These are phyloP conservation scores for Orthonevra nobilis DNA, from an alignment of 2,888 invertebrate genomes.

Conservation along the genomic window DNA sequence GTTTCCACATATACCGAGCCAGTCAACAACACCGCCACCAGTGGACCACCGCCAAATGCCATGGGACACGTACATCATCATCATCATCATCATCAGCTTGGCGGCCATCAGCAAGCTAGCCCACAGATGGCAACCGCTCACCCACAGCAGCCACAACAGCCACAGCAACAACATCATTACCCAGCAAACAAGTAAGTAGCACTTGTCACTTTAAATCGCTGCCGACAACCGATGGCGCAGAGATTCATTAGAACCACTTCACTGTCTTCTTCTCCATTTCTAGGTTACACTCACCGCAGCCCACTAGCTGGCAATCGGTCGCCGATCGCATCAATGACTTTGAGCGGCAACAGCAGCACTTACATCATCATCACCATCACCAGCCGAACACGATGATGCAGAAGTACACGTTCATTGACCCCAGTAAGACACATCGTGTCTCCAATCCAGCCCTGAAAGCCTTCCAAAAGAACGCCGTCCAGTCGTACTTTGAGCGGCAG, in stretches of 20 bases:
- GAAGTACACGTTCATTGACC: conserved; percentile 86
- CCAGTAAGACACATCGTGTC: conserved; percentile 86
- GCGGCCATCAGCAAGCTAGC: conserved; percentile 73
- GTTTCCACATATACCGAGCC: conserved; percentile 86
- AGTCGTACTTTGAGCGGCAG: conserved; percentile 88
- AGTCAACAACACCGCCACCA: conserved; percentile 75
- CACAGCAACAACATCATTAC: conserved; percentile 65
- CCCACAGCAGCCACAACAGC: conserved; percentile 62
- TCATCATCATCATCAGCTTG: too few species aligned
- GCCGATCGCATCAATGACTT: conserved; percentile 85
- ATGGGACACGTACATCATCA: conserved; percentile 54
- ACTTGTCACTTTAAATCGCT: conserved; percentile 24
- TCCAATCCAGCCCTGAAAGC: conserved; percentile 88
- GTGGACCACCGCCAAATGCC: conserved; percentile 30
- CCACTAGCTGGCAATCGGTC: conserved; percentile 82
- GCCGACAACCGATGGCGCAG: neutral
- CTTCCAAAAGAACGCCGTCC: conserved; percentile 90
- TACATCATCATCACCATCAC: conserved; percentile 75
- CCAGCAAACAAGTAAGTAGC: conserved; percentile 68
- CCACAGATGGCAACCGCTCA: conserved; percentile 41
- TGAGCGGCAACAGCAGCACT: conserved; percentile 80
- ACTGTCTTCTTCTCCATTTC: conserved; percentile 23
- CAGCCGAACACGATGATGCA: conserved; percentile 73
- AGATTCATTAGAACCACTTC: neutral
- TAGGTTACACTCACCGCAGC: conserved; percentile 72